phyloP scores from a whole-genome alignment of 2,797 vertebrate genomes.

The Gallirallus australis region DNA sequence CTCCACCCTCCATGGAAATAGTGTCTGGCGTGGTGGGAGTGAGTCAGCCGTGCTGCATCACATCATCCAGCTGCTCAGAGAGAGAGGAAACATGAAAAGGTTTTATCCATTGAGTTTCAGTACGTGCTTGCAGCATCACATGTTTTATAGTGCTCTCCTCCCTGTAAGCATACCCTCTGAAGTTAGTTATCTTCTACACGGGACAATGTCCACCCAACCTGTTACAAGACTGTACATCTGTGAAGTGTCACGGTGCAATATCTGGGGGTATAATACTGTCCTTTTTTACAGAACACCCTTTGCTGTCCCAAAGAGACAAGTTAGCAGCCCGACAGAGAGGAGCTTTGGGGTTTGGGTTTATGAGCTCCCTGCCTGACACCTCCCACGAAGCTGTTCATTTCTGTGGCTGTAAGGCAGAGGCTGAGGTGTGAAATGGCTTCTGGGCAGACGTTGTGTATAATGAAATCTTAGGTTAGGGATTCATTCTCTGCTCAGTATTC shows the following conservation, averaged over 20 bases:
- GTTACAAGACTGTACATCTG: background rate
- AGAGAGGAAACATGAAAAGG: background rate
- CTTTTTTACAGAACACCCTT: background rate
- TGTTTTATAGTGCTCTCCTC: background rate
- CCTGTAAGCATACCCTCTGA: background rate
- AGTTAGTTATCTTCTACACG: background rate
- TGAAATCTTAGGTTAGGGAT: slow-evolving; percentile 54
- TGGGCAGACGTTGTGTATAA: slow-evolving; percentile 41
- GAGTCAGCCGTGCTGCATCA: background rate
- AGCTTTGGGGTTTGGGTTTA: background rate
- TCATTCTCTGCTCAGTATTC: background rate
- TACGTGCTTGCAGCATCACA: background rate
- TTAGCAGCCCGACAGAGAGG: background rate
- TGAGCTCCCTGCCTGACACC: background rate
- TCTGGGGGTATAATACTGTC: background rate
- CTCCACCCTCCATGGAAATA: background rate
- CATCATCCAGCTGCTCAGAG: background rate
- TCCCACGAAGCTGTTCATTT: background rate
- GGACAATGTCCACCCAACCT: background rate
- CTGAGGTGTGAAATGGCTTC: slow-evolving; percentile 22
- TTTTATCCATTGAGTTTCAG: background rate
- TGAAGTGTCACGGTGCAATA: background rate
- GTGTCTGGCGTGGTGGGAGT: background rate
- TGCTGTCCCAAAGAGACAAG: background rate
- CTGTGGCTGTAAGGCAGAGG: slow-evolving; percentile 31